Conservation (phyloP, 2,113 vertebrate species). For the Pterophyllum scalare region DNA sequence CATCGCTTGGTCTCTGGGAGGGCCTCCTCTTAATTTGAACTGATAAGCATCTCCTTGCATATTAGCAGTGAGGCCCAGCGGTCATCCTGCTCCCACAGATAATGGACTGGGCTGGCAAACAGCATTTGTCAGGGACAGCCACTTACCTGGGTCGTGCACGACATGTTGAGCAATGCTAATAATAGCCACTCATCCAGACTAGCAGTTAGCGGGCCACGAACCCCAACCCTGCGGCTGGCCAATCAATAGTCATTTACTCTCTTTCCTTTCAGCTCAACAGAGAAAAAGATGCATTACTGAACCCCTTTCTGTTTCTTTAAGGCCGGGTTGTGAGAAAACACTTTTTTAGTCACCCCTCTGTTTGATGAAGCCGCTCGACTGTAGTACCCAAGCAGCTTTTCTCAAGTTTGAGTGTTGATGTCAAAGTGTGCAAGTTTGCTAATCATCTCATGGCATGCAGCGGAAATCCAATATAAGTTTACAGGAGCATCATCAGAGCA, state of each 20-base stretch:
- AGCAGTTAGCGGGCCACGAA: slow-evolving; percentile 75
- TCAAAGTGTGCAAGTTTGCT: slow-evolving; percentile 31
- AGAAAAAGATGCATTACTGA: slow-evolving; percentile 71
- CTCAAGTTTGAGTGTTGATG: slow-evolving; percentile 2
- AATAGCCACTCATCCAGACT: slow-evolving; percentile 79
- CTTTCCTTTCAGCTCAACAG: slow-evolving; percentile 64
- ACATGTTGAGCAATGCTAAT: slow-evolving; percentile 79
- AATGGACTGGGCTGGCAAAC: slow-evolving; percentile 77
- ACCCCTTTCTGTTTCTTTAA: slow-evolving; percentile 52
- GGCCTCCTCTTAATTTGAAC: slow-evolving; percentile 82
- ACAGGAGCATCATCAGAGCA: slow-evolving; percentile 24
- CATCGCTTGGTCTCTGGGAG: slow-evolving; percentile 69
- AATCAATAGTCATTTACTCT: slow-evolving; percentile 84
- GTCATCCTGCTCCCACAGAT: slow-evolving; percentile 74
- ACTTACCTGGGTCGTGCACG: slow-evolving; percentile 73
- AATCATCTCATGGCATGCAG: slow-evolving; percentile 20
- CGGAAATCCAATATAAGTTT: slow-evolving; percentile 44
- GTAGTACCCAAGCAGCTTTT: not conserved
- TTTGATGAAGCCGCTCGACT: slow-evolving; percentile 29
- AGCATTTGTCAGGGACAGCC: slow-evolving; percentile 78
- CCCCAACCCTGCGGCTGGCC: slow-evolving; percentile 67
- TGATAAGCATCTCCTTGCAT: slow-evolving; percentile 84
- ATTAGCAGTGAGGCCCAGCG: slow-evolving; percentile 78
- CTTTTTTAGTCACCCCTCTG: slow-evolving; percentile 16
- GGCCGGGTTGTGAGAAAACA: slow-evolving; percentile 27